phyloP scores from a whole-genome alignment of 2,797 vertebrate species.

The Neomorphus geoffroyi region DNA sequence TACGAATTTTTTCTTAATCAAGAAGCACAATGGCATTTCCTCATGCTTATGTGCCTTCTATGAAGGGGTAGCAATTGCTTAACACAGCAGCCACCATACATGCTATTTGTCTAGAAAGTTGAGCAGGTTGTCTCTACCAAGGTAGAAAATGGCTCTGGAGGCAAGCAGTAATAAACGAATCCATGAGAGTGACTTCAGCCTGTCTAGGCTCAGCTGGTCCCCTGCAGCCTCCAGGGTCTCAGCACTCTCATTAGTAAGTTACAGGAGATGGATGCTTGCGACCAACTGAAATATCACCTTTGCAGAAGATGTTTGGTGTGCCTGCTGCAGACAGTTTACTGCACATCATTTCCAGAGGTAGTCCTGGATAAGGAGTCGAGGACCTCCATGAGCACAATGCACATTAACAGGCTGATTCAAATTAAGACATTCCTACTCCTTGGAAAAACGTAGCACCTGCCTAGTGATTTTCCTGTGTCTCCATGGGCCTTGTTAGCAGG shows the following conservation, averaged over 20 bases:
- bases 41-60: neutral
- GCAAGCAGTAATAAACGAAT: neutral
- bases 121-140: neutral
- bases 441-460: neutral
- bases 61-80: neutral
- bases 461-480: neutral
- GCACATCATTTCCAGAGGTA: fast-evolving
- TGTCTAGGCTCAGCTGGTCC: neutral
- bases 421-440: neutral
- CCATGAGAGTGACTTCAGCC: neutral
- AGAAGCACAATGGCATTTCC: neutral
- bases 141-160: neutral
- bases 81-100: neutral
- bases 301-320: fast-evolving
- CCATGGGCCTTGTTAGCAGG: neutral
- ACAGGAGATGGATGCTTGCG: neutral
- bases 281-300: neutral
- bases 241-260: neutral
- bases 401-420: neutral
- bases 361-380: neutral
- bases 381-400: neutral
- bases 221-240: neutral
- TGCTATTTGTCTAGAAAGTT: neutral
- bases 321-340: neutral
- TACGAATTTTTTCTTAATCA: neutral